Conservation (phyloP, 1,140 invertebrate genomes). For the Lordiphosa collinella region DNA sequence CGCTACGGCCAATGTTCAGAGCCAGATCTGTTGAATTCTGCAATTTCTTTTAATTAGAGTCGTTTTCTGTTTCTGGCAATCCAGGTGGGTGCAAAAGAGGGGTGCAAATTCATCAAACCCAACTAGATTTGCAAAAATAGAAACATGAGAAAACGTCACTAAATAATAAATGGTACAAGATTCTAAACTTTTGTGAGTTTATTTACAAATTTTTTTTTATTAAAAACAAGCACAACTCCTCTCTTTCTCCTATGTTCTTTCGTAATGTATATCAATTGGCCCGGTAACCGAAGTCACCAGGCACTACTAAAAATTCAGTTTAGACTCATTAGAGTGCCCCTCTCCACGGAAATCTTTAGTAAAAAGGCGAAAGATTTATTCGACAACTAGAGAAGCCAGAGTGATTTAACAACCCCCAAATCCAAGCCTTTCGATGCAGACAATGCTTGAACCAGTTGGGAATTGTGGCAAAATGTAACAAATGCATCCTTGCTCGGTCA, state of each 20-base stretch:
- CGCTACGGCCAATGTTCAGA: background rate
- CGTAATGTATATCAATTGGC: no score
- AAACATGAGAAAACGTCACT: no score
- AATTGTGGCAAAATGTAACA: conserved; percentile 10
- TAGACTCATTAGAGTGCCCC: conserved; percentile 53
- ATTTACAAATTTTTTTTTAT: no score
- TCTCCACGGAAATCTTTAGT: conserved; percentile 80
- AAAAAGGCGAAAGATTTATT: conserved; percentile 81
- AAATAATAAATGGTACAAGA: no score
- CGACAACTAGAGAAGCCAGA: conserved; percentile 79
- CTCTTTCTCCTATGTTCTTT: no score
- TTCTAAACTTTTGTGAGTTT: no score
- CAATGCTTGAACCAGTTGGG: conserved; percentile 12
- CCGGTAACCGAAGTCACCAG: conserved; percentile 2
- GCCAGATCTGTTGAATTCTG: background rate
- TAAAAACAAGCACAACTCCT: no score
- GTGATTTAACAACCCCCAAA: background rate
- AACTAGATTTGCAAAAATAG: no score
- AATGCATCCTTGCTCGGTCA: background rate
- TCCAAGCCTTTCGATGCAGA: background rate
- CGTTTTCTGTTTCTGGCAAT: no score
- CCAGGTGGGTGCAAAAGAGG: no score
- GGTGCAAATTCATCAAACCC: no score
- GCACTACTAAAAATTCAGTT: conserved; percentile 33
- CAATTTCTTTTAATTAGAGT: no score